phyloP scores from a whole-genome alignment of 1,140 invertebrate genomes.

The Doryteuthis pealeii region DNA sequence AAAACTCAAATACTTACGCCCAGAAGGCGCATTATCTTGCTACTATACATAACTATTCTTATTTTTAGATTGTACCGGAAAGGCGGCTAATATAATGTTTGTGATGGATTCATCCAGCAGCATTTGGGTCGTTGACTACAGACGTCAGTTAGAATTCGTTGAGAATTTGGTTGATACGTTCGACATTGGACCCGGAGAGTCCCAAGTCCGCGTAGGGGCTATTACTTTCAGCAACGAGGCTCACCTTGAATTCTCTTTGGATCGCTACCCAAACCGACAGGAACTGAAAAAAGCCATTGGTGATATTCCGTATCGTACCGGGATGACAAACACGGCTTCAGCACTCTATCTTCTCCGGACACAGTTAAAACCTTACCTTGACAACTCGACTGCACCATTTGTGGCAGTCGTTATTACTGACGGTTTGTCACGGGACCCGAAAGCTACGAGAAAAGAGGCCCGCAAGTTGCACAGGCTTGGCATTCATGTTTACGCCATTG shows the following conservation, averaged over 20 bases:
- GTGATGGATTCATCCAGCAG: conserved; percentile 38
- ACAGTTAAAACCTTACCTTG: conserved; percentile 14
- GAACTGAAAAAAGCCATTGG: conserved; percentile 2
- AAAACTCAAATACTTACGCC: too few relatives aligned
- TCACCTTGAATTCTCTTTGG: conserved; percentile 14
- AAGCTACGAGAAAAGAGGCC: conserved; percentile 11
- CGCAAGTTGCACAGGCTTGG: conserved; percentile 29
- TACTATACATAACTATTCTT: neutral
- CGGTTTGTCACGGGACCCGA: conserved; percentile 21
- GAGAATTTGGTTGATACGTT: conserved; percentile 30
- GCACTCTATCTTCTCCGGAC: conserved; percentile 28
- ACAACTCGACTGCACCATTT: neutral
- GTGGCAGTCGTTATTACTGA: conserved; percentile 18
- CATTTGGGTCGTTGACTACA: conserved; percentile 37
- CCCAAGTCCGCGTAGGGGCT: conserved; percentile 15
- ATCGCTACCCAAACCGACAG: conserved; percentile 10
- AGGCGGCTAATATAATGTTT: conserved; percentile 38
- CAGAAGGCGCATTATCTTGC: too few relatives aligned
- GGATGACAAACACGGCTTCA: conserved; percentile 38
- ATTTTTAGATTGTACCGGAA: conserved; percentile 22
- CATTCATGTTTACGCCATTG: conserved; percentile 38
- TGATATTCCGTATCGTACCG: conserved; percentile 24
- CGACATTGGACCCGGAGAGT: conserved; percentile 26
- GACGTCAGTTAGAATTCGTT: conserved; percentile 31
- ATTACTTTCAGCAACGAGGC: conserved; percentile 23